Evolutionary conservation across 2,113 vertebrate species (phyloP).

Genomic region (Malurus cyaneus): DNA sequence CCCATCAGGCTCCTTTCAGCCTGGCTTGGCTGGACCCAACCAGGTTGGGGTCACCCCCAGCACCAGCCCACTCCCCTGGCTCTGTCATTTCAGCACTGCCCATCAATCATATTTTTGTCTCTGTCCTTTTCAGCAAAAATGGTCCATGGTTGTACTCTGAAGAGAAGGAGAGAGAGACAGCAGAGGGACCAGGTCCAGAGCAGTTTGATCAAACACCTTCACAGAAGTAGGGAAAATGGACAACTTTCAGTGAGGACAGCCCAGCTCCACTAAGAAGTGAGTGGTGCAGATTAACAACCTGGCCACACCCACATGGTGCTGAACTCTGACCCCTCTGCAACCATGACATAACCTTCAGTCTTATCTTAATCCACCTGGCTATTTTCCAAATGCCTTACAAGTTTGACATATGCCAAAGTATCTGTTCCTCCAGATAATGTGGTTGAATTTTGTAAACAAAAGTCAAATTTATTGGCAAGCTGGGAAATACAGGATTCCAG

Average conservation of each 20-base stretch:
- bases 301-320: too few species aligned
- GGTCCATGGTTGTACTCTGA: accelerated
- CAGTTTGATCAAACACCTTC: neutral
- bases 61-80: neutral
- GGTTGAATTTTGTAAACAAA: neutral
- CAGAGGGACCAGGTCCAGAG: too few species aligned
- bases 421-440: neutral
- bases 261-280: accelerated
- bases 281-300: too few species aligned
- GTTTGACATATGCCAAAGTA: neutral
- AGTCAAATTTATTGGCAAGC: neutral
- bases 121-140: neutral
- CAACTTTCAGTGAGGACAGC: neutral
- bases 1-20: neutral
- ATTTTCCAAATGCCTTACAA: neutral
- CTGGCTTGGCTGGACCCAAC: neutral
- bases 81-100: neutral
- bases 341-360: neutral
- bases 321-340: neutral
- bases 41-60: too few species aligned
- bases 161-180: neutral
- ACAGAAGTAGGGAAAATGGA: accelerated
- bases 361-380: neutral
- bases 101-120: neutral
- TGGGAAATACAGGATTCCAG: neutral